Percentiles rank a stretch among this genome's conserved stretches.
Conservation (phyloP, 2,888 invertebrate genomes). For the Eumerus sabulonum region DNA sequence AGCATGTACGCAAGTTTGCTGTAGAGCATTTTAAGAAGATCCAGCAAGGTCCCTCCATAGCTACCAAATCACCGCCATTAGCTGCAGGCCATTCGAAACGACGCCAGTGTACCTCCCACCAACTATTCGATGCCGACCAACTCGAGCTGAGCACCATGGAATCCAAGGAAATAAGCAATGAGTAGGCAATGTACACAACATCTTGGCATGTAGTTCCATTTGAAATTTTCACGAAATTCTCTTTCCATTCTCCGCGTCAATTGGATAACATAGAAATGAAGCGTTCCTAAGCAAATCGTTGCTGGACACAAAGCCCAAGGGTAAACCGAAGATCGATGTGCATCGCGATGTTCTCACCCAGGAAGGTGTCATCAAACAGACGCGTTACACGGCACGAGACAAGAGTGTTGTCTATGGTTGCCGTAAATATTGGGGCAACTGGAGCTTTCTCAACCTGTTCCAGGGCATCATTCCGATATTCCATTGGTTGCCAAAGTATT, state of each 20-base stretch:
- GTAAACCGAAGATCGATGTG: constrained; percentile 75
- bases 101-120: constrained; percentile 37
- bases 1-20: constrained; percentile 72
- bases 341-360: constrained; percentile 76
- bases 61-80: constrained; percentile 23
- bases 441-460: constrained; percentile 75
- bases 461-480: constrained; percentile 80
- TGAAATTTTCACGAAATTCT: constrained; percentile 3
- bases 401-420: constrained; percentile 76
- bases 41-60: constrained; percentile 58
- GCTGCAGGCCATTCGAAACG: constrained; percentile 1
- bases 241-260: neutral
- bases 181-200: constrained; percentile 72
- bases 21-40: constrained; percentile 72
- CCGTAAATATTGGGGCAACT: constrained; percentile 73
- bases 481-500: constrained; percentile 83
- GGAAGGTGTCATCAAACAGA: constrained; percentile 76
- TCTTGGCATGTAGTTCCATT: constrained; percentile 30
- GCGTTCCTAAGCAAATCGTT: constrained; percentile 71
- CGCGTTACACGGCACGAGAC: constrained; percentile 76
- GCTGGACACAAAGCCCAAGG: constrained; percentile 72
- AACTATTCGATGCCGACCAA: constrained; percentile 67
- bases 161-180: constrained; percentile 71
- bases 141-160: constrained; percentile 71
- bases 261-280: constrained; percentile 72